Base-by-base conservation (phyloP, 2,113 vertebrate genomes). In the Numenius arquata region DNA sequence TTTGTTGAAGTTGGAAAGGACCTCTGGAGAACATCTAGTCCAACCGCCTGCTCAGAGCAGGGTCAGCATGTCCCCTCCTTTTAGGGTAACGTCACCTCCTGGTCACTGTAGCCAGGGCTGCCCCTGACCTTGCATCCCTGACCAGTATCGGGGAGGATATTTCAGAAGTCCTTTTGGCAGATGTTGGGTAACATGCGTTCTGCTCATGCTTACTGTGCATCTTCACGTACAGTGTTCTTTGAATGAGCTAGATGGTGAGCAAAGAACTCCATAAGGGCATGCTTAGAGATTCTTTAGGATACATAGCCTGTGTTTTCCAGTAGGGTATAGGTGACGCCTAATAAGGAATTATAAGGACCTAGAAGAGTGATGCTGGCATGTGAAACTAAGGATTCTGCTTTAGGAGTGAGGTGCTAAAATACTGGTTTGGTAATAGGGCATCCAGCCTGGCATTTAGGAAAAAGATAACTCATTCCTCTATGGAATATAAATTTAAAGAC, bases 171-270 rank as follows among this genome's bases (percentile, higher is more conserved):
- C 23, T 14, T 67, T n/a, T 77, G 65, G 40, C 34, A 65, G 32
- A 27, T 36, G 22, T 8, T 53, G 23, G 19, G 41, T 63, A 21
- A 53, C 6, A 7, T 14, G 20, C 4, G 1, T 62, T 63, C 58
- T 93, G 56, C 12, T 81, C 15, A 36, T 56, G 11, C 38, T 47
- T 22, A 16, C 18, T 48, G 25, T 55, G n/a, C 25, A 22, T 77
- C 73, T 88, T 71, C n/a, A 38, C 0, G 0, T 30, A 7, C 5
- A 15, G 36, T 32, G 67, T 3, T 70, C 50, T 89, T 61, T 55
- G 76, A 77, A 43, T 15, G n/a, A 74, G 30, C 38, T 36, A 21
- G 41, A 13, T 40, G 10, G 27, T 48, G 45, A 79, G 45, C 45
- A 70, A 58, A 78, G 67, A 73, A 63, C 38, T 61, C 47, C 1